Evolutionary conservation across 2,797 vertebrate genomes (phyloP).

Genomic region (Pelodytes ibericus): DNA sequence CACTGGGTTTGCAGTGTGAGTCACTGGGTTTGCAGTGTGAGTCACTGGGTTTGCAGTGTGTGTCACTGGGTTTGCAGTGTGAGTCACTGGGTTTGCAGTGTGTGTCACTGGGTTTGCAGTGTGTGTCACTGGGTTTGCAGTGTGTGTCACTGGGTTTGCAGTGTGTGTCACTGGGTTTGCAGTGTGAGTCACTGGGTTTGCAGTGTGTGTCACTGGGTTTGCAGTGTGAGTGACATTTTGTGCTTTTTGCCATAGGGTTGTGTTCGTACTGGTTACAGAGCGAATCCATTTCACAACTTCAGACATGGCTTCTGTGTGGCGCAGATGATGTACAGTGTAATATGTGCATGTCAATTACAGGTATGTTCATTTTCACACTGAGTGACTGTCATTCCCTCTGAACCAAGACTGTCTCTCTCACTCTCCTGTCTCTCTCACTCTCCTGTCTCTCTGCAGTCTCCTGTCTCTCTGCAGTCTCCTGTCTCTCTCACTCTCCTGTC

Average conservation of each 20-base stretch:
- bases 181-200: too few relatives aligned
- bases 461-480: background rate
- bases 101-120: too few relatives aligned
- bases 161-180: too few relatives aligned
- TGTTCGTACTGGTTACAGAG: conserved; percentile 93
- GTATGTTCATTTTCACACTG: conserved; percentile 62
- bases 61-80: too few relatives aligned
- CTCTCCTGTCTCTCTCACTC: background rate
- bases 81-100: too few relatives aligned
- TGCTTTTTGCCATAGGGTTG: conserved; percentile 60
- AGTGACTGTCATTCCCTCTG: background rate
- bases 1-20: too few relatives aligned
- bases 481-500: background rate
- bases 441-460: background rate
- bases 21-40: too few relatives aligned
- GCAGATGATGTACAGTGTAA: conserved; percentile 99
- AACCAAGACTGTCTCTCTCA: background rate
- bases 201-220: too few relatives aligned
- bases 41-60: too few relatives aligned
- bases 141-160: too few relatives aligned
- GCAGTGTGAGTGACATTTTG: too few relatives aligned
- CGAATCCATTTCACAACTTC: conserved; percentile 98
- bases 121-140: too few relatives aligned
- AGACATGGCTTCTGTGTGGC: conserved; percentile 97
- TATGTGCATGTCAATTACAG: conserved; percentile 91